These are phyloP conservation scores for Lichenostomus cassidix DNA, from an alignment of 2,113 vertebrate genomes.

Conservation along the genomic window DNA sequence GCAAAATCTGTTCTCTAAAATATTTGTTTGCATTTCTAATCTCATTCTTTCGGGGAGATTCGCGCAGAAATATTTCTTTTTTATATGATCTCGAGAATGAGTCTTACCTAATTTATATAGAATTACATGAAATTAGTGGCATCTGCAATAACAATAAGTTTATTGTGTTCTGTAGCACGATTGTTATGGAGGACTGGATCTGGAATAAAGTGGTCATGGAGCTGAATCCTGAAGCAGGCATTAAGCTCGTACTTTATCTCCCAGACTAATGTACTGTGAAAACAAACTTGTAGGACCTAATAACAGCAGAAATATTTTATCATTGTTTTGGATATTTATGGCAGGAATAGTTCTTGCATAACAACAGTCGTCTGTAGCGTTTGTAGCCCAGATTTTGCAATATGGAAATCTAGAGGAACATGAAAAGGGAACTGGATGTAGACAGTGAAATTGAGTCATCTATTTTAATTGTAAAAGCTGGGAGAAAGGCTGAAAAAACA, in stretches of 20 bases:
- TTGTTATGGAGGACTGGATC: neutral
- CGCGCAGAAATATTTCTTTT: neutral
- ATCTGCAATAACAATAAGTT: neutral
- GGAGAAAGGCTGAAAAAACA: slow-evolving; percentile 41
- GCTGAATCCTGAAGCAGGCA: slow-evolving; percentile 28
- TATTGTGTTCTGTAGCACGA: neutral
- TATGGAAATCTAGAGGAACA: slow-evolving; percentile 53
- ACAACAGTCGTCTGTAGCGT: neutral
- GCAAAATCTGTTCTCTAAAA: neutral
- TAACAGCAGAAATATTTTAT: slow-evolving; percentile 61
- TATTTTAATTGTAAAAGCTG: slow-evolving; percentile 55
- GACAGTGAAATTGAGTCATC: slow-evolving; percentile 54
- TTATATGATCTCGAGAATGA: neutral
- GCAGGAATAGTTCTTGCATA: slow-evolving; percentile 37
- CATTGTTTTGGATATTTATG: slow-evolving; percentile 45
- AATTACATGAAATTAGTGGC: slow-evolving; percentile 13
- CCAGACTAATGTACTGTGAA: slow-evolving; percentile 42
- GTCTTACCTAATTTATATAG: neutral
- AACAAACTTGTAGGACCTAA: slow-evolving; percentile 55
- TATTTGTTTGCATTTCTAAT: neutral
- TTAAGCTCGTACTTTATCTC: slow-evolving; percentile 31
- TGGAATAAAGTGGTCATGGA: neutral
- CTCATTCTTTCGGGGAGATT: neutral
- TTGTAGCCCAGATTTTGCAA: slow-evolving; percentile 52
- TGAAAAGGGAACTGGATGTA: slow-evolving; percentile 56